These are phyloP conservation scores for Stegostoma tigrinum DNA, from an alignment of 2,113 vertebrate species.

Conservation along the genomic window DNA sequence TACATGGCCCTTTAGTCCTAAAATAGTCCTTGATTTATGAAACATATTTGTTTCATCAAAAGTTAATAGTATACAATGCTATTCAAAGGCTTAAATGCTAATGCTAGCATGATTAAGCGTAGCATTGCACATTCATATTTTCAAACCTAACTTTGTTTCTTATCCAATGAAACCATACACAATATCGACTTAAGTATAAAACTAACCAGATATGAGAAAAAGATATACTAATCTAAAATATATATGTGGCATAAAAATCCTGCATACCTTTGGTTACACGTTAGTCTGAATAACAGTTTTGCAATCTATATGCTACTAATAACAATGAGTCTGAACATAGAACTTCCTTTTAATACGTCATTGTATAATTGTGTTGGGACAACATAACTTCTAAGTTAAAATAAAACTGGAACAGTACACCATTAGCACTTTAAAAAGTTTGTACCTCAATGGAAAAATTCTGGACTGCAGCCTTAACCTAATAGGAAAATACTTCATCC, in stretches of 20 bases:
- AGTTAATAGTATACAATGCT: no score
- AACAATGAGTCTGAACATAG: not conserved
- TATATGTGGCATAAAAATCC: not conserved
- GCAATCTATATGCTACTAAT: slow-evolving; percentile 20
- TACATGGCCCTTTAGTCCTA: not conserved
- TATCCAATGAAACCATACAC: not conserved
- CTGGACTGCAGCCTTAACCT: slow-evolving; percentile 62
- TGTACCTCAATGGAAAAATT: slow-evolving; percentile 68
- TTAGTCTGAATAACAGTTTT: not conserved
- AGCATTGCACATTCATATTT: not conserved
- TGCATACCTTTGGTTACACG: not conserved
- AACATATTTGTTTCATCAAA: not conserved
- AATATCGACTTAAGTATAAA: not conserved
- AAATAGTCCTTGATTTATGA: not conserved
- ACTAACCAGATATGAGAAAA: not conserved
- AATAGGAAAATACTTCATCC: slow-evolving; percentile 70
- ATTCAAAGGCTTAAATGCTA: not conserved
- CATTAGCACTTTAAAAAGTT: slow-evolving; percentile 42
- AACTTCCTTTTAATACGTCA: not conserved
- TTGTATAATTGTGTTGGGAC: slow-evolving; percentile 37
- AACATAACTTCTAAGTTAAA: slow-evolving; percentile 42
- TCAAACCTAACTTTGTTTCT: not conserved
- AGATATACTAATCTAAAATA: not conserved
- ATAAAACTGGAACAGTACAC: slow-evolving; percentile 36
- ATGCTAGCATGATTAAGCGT: not conserved